Conservation (phyloP, 64 coral and sea anemone species). For the Anthopleura sola region DNA sequence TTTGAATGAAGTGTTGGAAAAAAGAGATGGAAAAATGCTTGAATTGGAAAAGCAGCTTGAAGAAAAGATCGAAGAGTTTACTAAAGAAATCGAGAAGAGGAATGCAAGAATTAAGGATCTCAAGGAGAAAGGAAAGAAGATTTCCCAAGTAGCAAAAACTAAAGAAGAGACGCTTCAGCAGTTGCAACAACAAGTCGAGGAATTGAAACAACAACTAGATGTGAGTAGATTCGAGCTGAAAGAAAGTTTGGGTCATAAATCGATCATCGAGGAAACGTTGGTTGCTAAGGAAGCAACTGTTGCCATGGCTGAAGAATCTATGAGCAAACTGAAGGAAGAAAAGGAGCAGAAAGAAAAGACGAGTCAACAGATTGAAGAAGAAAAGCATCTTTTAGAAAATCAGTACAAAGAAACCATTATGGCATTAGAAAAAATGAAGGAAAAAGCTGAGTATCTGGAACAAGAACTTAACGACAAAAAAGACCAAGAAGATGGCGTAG, state of each 20-base stretch:
- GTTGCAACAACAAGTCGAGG: background rate
- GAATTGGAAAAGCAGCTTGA: constrained; percentile 1
- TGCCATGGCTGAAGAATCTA: background rate
- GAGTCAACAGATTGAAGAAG: background rate
- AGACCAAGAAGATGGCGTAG: background rate
- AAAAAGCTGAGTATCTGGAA: background rate
- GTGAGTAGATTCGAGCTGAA: constrained; percentile 11
- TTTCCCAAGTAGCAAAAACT: background rate
- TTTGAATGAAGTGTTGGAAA: background rate
- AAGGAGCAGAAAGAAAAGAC: background rate
- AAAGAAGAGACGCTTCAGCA: background rate
- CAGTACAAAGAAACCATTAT: background rate
- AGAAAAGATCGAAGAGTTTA: constrained; percentile 7
- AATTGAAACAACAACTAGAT: constrained; percentile 11
- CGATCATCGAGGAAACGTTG: constrained; percentile 13
- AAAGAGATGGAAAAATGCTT: constrained; percentile 7
- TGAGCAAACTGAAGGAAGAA: constrained; percentile 11
- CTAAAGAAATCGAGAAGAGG: background rate
- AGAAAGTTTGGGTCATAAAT: background rate
- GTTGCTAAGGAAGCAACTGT: constrained; percentile 3
- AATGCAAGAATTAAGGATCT: constrained; percentile 14
- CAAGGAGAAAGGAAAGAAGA: background rate
- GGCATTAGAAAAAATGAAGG: background rate
- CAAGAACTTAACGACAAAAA: background rate
- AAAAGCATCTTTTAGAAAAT: background rate